phyloP scores from a whole-genome alignment of 1,140 invertebrate genomes.

The Mizuhopecten yessoensis region DNA sequence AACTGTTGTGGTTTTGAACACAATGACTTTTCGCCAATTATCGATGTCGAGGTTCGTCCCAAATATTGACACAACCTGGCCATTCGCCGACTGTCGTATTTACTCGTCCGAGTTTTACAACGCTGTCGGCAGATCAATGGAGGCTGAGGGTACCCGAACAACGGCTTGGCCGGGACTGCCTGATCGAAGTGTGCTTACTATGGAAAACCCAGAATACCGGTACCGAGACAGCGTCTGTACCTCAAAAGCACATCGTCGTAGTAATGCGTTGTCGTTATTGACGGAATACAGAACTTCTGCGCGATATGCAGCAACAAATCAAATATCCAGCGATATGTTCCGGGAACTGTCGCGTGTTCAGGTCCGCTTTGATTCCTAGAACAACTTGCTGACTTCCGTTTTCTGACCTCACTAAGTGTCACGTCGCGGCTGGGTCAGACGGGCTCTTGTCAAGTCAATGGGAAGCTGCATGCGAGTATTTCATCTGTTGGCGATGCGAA shows the following conservation, averaged over 20 bases:
- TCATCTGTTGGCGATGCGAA: not conserved
- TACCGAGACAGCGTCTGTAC: not conserved
- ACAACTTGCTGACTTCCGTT: constrained; percentile 11
- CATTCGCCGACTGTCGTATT: not conserved
- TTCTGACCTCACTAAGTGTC: not conserved
- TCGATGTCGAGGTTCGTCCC: not conserved
- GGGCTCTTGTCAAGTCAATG: not conserved
- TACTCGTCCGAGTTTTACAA: not conserved
- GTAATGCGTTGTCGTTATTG: not conserved
- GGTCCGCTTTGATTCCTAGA: not conserved
- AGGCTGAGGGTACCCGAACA: constrained; percentile 8
- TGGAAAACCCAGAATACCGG: not conserved
- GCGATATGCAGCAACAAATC: not conserved
- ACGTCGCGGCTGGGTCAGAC: not conserved
- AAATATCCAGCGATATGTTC: not conserved
- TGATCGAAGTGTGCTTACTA: not conserved
- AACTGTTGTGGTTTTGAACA: not conserved
- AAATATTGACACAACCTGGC: constrained; percentile 30
- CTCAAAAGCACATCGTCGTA: not conserved
- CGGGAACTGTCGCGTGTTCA: not conserved
- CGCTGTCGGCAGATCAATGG: not conserved
- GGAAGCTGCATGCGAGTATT: not conserved
- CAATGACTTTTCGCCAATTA: constrained; percentile 5
- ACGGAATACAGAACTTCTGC: not conserved
- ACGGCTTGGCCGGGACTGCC: not conserved